Evolutionary conservation across 1,140 invertebrate genomes (phyloP), one percentile per base, ranked within the genome.

Genomic region (Halictus rubicundus): DNA sequence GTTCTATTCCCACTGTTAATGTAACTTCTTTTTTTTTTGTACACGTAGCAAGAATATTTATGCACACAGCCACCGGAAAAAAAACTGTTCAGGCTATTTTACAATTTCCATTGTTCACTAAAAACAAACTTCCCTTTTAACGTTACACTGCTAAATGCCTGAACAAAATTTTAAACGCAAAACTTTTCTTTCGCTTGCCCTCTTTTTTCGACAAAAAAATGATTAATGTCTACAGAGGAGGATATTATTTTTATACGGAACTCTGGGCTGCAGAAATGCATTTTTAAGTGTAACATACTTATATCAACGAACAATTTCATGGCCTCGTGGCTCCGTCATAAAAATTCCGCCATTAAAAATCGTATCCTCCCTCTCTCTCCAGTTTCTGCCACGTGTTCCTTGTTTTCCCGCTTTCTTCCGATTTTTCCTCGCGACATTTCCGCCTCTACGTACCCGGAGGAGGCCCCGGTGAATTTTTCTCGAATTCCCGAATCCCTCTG

Each of bases 271-370:
- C 39, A 42, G 5, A 42, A 42, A 42, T 9, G 10, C 8, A 42
- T 12, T 42, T 42, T 42, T 42, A 0, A 32, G 3, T 32, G 32
- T 32, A 32, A 32, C 32, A 32, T n/a, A n/a, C n/a, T n/a, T n/a
- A n/a, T 49, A 10, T 71, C 83, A 54, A 60, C 54, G 71, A 69
- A 68, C 79, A 76, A 75, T 85, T 86, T 86, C 80, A 86, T 80
- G 83, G 49, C 14, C 14, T 16, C 49, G 19, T 52, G 49, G 19
- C 19, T 52, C 1, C 19, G 49, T 52, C 49, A 52, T 52, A 52
- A 21, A 52, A 52, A 52, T 52, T 52, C 49, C 49, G 49, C 49
- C 49, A 52, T 21, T 52, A 52, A 16, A 19, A 19, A 21, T 16
- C 49, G 42, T 3, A 16, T 52, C 19, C 19, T 16, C 49, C n/a